Evolutionary conservation across 1,140 invertebrate species (phyloP).

Genomic region (Caenorhabditis latens): DNA sequence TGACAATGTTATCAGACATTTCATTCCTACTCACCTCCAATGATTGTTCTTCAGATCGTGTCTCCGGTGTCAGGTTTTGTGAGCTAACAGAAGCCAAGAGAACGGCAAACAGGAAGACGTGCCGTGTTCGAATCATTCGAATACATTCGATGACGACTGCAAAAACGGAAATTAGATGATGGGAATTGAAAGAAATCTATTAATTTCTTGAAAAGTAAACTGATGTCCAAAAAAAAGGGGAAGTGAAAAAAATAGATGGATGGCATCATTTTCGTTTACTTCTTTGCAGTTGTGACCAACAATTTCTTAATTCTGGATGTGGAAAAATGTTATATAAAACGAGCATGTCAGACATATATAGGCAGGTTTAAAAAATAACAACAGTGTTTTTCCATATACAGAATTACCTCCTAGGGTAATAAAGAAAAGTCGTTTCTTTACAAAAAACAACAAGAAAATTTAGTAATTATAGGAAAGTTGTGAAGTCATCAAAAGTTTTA

Average conservation of each 20-base stretch:
- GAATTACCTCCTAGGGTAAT: background rate
- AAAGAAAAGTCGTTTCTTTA: too few species aligned
- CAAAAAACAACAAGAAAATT: too few species aligned
- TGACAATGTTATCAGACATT: background rate
- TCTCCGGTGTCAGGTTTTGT: constrained; percentile 3
- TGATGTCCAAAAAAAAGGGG: background rate
- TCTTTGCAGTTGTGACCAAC: background rate
- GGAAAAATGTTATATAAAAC: too few species aligned
- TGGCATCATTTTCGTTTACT: constrained; percentile 12
- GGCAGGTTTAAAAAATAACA: background rate
- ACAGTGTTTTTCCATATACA: background rate
- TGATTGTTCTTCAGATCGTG: constrained; percentile 7
- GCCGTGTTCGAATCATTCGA: constrained; percentile 48
- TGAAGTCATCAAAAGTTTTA: background rate
- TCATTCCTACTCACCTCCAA: background rate
- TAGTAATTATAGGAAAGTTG: background rate
- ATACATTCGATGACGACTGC: constrained; percentile 47
- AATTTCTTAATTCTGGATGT: background rate
- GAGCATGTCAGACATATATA: too few species aligned
- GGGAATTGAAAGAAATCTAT: background rate
- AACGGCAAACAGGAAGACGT: constrained; percentile 32
- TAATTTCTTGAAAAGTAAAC: constrained; percentile 15
- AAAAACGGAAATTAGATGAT: constrained; percentile 18
- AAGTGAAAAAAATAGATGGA: background rate
- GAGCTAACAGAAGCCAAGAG: background rate